Evolutionary conservation across 2,113 vertebrate species (phyloP).

Genomic region (Diphyllodes magnificus): DNA sequence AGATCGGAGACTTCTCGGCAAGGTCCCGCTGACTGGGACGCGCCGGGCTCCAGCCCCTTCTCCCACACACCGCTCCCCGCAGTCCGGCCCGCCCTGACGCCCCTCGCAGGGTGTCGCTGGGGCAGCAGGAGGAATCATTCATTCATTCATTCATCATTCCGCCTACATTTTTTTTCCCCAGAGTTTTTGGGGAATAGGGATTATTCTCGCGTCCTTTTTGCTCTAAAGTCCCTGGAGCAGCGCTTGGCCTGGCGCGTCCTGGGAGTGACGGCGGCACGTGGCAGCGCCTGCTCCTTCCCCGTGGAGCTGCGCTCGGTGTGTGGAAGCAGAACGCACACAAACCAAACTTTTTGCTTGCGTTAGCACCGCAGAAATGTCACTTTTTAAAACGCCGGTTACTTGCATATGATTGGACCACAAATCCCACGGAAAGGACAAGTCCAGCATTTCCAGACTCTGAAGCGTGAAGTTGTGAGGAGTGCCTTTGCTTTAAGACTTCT

Average conservation of each 20-base stretch:
- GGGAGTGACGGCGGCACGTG: rapidly evolving
- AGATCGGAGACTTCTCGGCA: rapidly evolving
- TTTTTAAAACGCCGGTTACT: neutral
- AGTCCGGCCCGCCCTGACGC: neutral
- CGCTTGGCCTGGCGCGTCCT: rapidly evolving
- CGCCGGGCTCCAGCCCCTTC: neutral
- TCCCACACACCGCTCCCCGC: neutral
- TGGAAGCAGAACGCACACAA: neutral
- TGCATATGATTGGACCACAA: rapidly evolving
- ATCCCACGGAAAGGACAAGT: neutral
- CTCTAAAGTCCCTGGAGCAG: neutral
- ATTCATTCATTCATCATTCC: neutral
- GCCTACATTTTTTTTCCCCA: rapidly evolving
- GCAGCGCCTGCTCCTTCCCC: rapidly evolving
- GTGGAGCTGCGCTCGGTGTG: rapidly evolving
- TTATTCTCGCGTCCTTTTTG: neutral
- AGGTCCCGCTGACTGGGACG: neutral
- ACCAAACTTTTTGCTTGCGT: rapidly evolving
- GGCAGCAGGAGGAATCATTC: neutral
- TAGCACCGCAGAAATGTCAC: neutral
- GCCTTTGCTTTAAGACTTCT: neutral
- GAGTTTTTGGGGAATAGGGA: neutral
- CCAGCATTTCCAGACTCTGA: neutral
- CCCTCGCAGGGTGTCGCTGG: neutral
- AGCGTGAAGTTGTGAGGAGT: neutral